Conservation (phyloP, 1,140 invertebrate species). For the Chlorops oryzae region DNA sequence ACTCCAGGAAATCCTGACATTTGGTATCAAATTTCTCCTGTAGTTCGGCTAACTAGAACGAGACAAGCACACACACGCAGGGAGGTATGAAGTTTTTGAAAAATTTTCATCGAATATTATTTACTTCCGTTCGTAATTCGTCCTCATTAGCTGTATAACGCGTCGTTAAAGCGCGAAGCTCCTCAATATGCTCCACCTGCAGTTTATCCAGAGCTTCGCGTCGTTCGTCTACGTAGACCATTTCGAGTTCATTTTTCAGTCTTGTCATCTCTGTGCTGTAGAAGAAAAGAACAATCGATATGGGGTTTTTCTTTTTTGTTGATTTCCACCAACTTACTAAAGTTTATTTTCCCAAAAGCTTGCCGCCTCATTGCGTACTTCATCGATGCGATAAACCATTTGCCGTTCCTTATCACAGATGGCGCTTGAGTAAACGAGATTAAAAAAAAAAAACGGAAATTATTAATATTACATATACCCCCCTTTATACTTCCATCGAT, state of each 20-base stretch:
- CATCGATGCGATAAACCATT: constrained; percentile 51
- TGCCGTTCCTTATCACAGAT: constrained; percentile 53
- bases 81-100: too few relatives aligned
- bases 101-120: not conserved
- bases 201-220: constrained; percentile 52
- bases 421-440: constrained; percentile 30
- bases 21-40: constrained; percentile 53
- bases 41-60: constrained; percentile 52
- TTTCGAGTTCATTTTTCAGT: constrained; percentile 57
- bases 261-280: constrained; percentile 51
- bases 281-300: constrained; percentile 4
- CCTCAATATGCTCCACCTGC: constrained; percentile 49
- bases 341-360: constrained; percentile 54
- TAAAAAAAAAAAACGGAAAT: not conserved
- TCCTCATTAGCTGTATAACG: constrained; percentile 53
- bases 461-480: not conserved
- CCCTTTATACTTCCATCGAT: not conserved
- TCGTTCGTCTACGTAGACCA: constrained; percentile 56
- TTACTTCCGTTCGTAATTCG: constrained; percentile 53
- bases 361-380: constrained; percentile 55
- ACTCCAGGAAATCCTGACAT: constrained; percentile 47
- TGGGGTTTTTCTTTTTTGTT: not conserved
- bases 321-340: constrained; percentile 31
- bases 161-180: constrained; percentile 50
- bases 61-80: too few relatives aligned